Evolutionary conservation across 2,888 invertebrate species (phyloP).

Genomic region (Caprella mutica): DNA sequence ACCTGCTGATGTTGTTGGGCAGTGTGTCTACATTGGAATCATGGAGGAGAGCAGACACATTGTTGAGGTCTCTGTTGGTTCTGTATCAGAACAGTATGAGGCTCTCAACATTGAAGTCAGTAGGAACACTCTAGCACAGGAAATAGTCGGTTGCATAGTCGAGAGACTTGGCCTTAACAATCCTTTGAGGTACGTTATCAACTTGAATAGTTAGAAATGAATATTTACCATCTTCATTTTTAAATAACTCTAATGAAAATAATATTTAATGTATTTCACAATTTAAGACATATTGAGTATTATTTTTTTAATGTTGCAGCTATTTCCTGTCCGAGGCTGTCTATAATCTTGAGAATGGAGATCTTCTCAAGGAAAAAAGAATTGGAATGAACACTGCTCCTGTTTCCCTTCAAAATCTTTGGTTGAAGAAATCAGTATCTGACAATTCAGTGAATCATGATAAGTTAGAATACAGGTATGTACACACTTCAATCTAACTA

Average conservation of each 20-base stretch:
- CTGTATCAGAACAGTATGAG: slow-evolving; percentile 75
- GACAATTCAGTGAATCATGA: slow-evolving; percentile 21
- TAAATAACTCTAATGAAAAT: too few relatives aligned
- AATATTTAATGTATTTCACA: too few relatives aligned
- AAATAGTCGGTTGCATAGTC: slow-evolving; percentile 78
- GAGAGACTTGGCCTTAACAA: slow-evolving; percentile 55
- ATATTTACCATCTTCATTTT: too few relatives aligned
- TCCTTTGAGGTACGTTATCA: slow-evolving; percentile 45
- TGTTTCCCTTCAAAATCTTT: slow-evolving; percentile 44
- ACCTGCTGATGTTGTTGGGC: background rate
- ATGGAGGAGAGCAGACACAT: slow-evolving; percentile 48
- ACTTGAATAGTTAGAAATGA: too few relatives aligned
- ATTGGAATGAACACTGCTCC: slow-evolving; percentile 56
- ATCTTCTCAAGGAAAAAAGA: slow-evolving; percentile 82
- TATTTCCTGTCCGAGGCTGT: slow-evolving; percentile 81
- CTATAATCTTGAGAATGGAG: slow-evolving; percentile 69
- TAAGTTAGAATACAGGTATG: slow-evolving; percentile 33
- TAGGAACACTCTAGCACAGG: slow-evolving; percentile 80
- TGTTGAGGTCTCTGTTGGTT: slow-evolving; percentile 78
- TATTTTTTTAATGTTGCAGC: slow-evolving; percentile 1
- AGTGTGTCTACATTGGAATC: slow-evolving; percentile 15
- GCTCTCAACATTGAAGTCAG: slow-evolving; percentile 81
- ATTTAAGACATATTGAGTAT: too few relatives aligned
- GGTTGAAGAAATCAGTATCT: slow-evolving; percentile 39
- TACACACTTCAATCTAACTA: too few relatives aligned